phyloP scores from a whole-genome alignment of 2,888 invertebrate genomes.

The Chouioia cunea region DNA sequence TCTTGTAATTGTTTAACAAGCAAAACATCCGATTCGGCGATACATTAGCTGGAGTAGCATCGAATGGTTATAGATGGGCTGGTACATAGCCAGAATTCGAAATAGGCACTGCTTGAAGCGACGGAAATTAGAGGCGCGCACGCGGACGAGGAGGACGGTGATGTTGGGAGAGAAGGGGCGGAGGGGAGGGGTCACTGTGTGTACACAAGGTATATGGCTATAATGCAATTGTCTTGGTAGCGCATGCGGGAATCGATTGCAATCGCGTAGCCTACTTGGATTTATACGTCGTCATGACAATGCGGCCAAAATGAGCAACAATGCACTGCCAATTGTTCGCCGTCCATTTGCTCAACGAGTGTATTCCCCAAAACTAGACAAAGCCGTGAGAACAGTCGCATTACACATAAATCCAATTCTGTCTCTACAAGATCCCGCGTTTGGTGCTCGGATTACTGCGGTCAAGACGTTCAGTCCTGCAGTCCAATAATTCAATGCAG shows the following conservation, averaged over 20 bases:
- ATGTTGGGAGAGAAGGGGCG: too few relatives aligned
- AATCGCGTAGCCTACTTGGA: constrained; percentile 49
- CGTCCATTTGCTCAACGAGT: constrained; percentile 16
- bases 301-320: constrained; percentile 47
- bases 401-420: constrained; percentile 53
- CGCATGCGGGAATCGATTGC: constrained; percentile 46
- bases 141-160: too few relatives aligned
- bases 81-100: too few relatives aligned
- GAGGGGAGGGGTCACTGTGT: too few relatives aligned
- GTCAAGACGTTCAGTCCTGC: constrained; percentile 37
- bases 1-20: too few relatives aligned
- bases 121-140: too few relatives aligned
- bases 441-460: constrained; percentile 42
- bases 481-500: not conserved
- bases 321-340: constrained; percentile 33
- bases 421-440: constrained; percentile 1
- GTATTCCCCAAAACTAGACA: constrained; percentile 32
- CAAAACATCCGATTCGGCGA: too few relatives aligned
- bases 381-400: constrained; percentile 49
- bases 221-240: constrained; percentile 14
- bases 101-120: too few relatives aligned
- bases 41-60: too few relatives aligned
- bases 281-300: constrained; percentile 40
- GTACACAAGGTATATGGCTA: too few relatives aligned
- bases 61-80: too few relatives aligned